These are phyloP conservation scores for Steinernema khuongi DNA, from an alignment of 1,140 invertebrate species.

Conservation along the genomic window DNA sequence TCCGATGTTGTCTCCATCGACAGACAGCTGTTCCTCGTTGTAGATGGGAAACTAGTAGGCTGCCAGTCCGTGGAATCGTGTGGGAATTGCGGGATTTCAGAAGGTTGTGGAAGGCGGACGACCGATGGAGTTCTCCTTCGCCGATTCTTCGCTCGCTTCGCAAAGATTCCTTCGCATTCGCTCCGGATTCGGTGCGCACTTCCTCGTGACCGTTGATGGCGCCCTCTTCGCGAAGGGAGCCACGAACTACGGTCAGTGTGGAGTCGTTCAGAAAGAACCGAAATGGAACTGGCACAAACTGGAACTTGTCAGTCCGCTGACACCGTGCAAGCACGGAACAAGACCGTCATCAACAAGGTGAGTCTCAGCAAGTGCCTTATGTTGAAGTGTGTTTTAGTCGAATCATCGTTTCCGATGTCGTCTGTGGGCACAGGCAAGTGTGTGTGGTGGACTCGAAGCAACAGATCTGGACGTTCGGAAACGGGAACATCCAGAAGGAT, in stretches of 20 bases:
- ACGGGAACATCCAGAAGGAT: neutral
- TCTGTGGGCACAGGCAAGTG: neutral
- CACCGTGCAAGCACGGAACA: conserved; percentile 9
- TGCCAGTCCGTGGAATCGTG: neutral
- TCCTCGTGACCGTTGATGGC: conserved; percentile 1
- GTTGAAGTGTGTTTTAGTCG: neutral
- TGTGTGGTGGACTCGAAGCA: neutral
- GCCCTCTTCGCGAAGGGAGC: neutral
- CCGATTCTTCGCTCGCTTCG: neutral
- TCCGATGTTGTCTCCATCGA: neutral
- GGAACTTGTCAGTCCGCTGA: neutral
- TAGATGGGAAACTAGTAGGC: conserved; percentile 8
- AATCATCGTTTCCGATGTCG: neutral
- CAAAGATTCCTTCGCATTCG: neutral
- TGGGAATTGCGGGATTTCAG: neutral
- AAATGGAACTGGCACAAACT: neutral
- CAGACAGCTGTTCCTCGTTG: neutral
- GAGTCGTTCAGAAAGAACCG: neutral
- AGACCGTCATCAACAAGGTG: neutral
- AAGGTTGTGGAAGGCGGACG: neutral
- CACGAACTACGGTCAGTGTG: neutral
- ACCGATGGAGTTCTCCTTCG: neutral
- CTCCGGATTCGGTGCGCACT: neutral
- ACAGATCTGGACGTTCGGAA: neutral
- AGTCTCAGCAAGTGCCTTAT: neutral